A percentile compares a stretch with the other conserved stretches of the same genome.
Conservation (phyloP, 2,113 vertebrate species). For the Gobius niger region DNA sequence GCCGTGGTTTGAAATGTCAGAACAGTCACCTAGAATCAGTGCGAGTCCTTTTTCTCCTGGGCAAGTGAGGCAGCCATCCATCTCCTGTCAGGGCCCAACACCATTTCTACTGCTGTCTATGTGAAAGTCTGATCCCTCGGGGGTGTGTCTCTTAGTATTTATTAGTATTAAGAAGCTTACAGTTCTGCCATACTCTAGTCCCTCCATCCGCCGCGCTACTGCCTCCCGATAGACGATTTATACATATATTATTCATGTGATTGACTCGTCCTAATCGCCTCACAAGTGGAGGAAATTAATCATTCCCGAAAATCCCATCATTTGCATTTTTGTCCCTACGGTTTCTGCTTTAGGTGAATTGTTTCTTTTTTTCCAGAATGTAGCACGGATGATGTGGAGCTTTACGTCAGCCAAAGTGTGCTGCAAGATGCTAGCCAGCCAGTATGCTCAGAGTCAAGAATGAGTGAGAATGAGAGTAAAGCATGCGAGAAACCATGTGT, state of each 20-base stretch:
- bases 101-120: not conserved
- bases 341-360: slow-evolving; percentile 20
- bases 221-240: slow-evolving; percentile 45
- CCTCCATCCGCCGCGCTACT: slow-evolving; percentile 20
- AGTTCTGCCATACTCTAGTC: slow-evolving; percentile 32
- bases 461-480: slow-evolving; percentile 63
- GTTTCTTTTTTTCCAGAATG: not conserved
- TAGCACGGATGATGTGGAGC: not conserved
- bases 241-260: slow-evolving; percentile 70
- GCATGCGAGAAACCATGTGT: not conserved
- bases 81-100: slow-evolving; percentile 13
- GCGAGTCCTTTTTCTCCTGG: slow-evolving; percentile 17
- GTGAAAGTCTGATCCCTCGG: not conserved
- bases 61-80: slow-evolving; percentile 40
- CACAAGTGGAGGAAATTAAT: slow-evolving; percentile 68
- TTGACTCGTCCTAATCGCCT: slow-evolving; percentile 64
- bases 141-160: slow-evolving; percentile 32
- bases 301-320: slow-evolving; percentile 52
- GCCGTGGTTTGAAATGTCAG: slow-evolving; percentile 46
- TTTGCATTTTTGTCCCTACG: slow-evolving; percentile 41
- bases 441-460: slow-evolving; percentile 46
- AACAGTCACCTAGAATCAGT: slow-evolving; percentile 29
- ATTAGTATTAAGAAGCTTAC: slow-evolving; percentile 55
- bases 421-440: slow-evolving; percentile 1
- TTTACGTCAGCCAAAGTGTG: slow-evolving; percentile 25